Evolutionary conservation across 2,113 vertebrate genomes (phyloP).

Genomic region (Odocoileus hemionus): DNA sequence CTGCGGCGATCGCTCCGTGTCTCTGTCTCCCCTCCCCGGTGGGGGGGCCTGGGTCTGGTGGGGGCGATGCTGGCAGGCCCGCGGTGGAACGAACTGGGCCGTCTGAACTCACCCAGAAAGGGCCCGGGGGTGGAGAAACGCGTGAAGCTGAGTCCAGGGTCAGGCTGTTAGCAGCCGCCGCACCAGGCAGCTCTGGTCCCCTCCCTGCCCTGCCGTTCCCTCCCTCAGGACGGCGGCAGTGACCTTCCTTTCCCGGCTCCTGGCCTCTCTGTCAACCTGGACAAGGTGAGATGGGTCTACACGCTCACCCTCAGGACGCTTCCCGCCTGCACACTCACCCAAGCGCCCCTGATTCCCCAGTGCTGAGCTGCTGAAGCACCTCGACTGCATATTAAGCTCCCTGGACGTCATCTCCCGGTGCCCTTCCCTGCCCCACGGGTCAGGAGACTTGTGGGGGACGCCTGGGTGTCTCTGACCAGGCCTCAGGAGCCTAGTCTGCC

Average conservation of each 20-base stretch:
- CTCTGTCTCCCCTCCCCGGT: neutral
- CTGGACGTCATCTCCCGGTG: neutral
- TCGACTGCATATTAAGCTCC: neutral
- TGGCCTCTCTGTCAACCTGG: neutral
- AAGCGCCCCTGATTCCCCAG: neutral
- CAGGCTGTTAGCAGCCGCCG: neutral
- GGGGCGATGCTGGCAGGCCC: neutral
- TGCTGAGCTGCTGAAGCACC: too few species aligned
- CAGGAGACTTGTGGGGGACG: neutral
- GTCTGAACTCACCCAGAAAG: neutral
- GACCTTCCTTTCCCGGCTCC: neutral
- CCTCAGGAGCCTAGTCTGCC: neutral
- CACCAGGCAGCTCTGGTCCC: neutral
- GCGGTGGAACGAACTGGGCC: neutral
- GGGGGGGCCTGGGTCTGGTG: neutral
- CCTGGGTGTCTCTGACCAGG: neutral
- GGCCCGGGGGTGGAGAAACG: neutral
- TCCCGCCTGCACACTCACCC: neutral
- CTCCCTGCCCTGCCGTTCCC: neutral
- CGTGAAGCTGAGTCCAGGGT: neutral
- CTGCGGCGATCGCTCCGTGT: neutral
- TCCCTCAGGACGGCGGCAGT: neutral
- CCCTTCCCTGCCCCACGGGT: fast-evolving
- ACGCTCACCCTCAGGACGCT: neutral
- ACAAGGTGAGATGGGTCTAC: neutral